A percentile compares a stretch with the other conserved stretches of the same genome.
phyloP scores from a whole-genome alignment of 2,113 vertebrate species.

The Fulica atra region DNA sequence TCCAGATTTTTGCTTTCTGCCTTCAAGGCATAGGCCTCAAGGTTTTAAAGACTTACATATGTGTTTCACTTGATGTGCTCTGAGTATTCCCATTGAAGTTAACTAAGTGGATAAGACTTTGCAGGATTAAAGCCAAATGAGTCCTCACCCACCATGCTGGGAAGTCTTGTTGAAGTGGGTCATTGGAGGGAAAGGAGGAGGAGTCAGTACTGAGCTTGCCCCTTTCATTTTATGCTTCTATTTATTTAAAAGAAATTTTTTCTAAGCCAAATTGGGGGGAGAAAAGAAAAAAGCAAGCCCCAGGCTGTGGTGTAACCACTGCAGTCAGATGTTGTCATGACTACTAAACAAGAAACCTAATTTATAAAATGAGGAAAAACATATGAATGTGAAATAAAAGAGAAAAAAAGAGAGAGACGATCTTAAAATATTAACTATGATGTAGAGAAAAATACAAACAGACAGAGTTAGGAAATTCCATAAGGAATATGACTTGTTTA shows the following conservation, averaged over 20 bases:
- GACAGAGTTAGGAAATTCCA: slow-evolving; percentile 54
- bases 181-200: slow-evolving; percentile 44
- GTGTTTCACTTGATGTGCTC: slow-evolving; percentile 29
- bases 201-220: not conserved
- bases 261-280: not conserved
- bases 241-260: slow-evolving; percentile 29
- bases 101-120: slow-evolving; percentile 66
- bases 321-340: slow-evolving; percentile 50
- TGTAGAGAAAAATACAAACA: slow-evolving; percentile 59
- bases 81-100: slow-evolving; percentile 31
- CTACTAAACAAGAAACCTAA: slow-evolving; percentile 67
- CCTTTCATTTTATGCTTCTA: slow-evolving; percentile 46
- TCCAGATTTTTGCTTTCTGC: slow-evolving; percentile 14
- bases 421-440: slow-evolving; percentile 59
- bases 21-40: slow-evolving; percentile 1
- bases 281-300: not conserved
- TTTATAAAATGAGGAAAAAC: slow-evolving; percentile 60
- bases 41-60: slow-evolving; percentile 59
- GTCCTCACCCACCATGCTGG: slow-evolving; percentile 65
- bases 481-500: slow-evolving; percentile 53
- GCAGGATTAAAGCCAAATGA: slow-evolving; percentile 48
- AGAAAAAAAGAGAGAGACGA: not conserved
- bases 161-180: slow-evolving; percentile 49
- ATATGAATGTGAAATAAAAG: slow-evolving; percentile 40
- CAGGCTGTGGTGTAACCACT: slow-evolving; percentile 54